A percentile compares a stretch with the other conserved stretches of the same genome.
Evolutionary conservation across 30 jellyfish, hydroid and myxozoan genomes (phyloP).

Genomic region (Clytia hemisphaerica): DNA sequence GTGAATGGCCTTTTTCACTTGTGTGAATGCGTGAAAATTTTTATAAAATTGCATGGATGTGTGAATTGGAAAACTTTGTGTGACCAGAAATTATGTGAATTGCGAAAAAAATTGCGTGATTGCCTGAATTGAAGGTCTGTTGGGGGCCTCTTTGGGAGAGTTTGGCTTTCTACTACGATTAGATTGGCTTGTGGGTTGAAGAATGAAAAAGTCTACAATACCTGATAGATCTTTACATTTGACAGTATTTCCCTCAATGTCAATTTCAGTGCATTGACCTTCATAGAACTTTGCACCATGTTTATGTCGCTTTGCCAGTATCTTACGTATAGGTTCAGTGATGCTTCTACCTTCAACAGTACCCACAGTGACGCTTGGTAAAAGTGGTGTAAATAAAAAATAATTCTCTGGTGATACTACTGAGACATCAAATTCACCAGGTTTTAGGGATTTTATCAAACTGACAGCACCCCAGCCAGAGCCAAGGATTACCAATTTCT

Average conservation of each 20-base stretch:
- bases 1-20: no score
- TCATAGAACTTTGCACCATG: slow-evolving; percentile 55
- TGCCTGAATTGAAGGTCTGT: no score
- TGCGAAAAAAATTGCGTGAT: no score
- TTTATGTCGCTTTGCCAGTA: slow-evolving; percentile 46
- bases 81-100: no score
- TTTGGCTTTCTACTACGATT: no score
- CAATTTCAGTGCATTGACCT: slow-evolving; percentile 85
- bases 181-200: no score
- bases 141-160: no score
- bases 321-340: slow-evolving; percentile 87
- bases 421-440: slow-evolving; percentile 62
- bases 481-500: slow-evolving; percentile 79
- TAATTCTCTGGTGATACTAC: slow-evolving; percentile 92
- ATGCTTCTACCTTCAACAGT: slow-evolving; percentile 87
- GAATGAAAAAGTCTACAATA: no score
- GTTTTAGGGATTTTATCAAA: slow-evolving; percentile 64
- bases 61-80: no score
- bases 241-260: slow-evolving; percentile 50
- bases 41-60: no score
- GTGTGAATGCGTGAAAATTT: no score
- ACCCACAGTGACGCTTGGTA: slow-evolving; percentile 97
- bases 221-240: slow-evolving; percentile 69
- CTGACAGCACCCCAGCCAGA: slow-evolving; percentile 99
- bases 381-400: slow-evolving; percentile 86